phyloP scores from a whole-genome alignment of 2,888 invertebrate genomes.

The Tinea trinotella region DNA sequence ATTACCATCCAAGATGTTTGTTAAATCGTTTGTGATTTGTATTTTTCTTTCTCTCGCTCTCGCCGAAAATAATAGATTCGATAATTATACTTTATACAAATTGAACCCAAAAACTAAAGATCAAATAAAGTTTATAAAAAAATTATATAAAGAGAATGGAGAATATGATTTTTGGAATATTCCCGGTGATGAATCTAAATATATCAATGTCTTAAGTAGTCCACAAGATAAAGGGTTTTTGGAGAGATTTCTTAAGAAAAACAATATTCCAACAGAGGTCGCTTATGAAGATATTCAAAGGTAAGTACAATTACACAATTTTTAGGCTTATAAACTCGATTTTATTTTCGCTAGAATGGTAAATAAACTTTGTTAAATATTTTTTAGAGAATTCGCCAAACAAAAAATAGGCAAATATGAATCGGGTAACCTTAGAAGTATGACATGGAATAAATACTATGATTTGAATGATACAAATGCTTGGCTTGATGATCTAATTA shows the following conservation, averaged over 20 bases:
- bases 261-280: slow-evolving; percentile 50
- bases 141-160: slow-evolving; percentile 33
- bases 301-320: slow-evolving; percentile 39
- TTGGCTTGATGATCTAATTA: slow-evolving; percentile 70
- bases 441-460: slow-evolving; percentile 75
- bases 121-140: slow-evolving; percentile 60
- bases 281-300: slow-evolving; percentile 60
- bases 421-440: slow-evolving; percentile 34
- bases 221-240: slow-evolving; percentile 45
- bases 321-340: no score
- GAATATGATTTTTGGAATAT: slow-evolving; percentile 59
- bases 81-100: slow-evolving; percentile 66
- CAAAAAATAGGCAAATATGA: slow-evolving; percentile 44
- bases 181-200: slow-evolving; percentile 37
- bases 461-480: slow-evolving; percentile 70
- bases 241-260: slow-evolving; percentile 38
- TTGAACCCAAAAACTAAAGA: slow-evolving; percentile 57
- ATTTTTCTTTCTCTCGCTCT: background rate
- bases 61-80: slow-evolving; percentile 39
- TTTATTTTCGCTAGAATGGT: no score
- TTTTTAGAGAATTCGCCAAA: slow-evolving; percentile 62
- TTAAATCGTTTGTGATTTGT: slow-evolving; percentile 4
- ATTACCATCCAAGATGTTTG: background rate
- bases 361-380: background rate
- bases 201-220: slow-evolving; percentile 53